These are phyloP conservation scores for Eolophus roseicapilla DNA, from an alignment of 2,113 vertebrate genomes.

Conservation along the genomic window DNA sequence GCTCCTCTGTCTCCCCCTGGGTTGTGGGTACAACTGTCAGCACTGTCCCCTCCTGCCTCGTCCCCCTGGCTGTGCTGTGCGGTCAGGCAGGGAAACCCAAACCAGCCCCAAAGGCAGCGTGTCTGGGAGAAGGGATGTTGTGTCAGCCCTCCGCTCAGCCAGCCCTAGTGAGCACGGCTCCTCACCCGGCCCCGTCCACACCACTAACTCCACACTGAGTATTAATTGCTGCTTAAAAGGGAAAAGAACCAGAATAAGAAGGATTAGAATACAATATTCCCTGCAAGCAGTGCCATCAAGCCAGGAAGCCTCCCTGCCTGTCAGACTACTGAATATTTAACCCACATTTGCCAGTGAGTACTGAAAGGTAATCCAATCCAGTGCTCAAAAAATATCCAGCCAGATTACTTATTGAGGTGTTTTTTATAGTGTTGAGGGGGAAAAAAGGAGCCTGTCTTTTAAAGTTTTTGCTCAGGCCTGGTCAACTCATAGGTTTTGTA, in stretches of 20 bases:
- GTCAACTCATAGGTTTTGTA: neutral
- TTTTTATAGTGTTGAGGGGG: neutral
- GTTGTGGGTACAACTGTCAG: neutral
- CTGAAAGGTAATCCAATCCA: neutral
- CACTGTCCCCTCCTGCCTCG: accelerated
- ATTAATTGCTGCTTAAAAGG: neutral
- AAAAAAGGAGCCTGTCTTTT: neutral
- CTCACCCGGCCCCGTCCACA: neutral
- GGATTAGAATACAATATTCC: neutral
- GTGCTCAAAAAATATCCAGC: neutral
- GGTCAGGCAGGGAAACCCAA: neutral
- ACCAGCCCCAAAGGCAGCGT: neutral
- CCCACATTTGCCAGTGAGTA: neutral
- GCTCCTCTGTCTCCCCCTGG: neutral
- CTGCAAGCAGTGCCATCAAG: neutral
- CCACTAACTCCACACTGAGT: neutral
- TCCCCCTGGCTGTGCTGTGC: neutral
- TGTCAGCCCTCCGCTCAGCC: neutral
- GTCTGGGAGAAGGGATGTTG: neutral
- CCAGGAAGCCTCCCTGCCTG: neutral
- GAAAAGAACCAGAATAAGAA: neutral
- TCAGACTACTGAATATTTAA: neutral
- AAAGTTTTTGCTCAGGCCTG: neutral
- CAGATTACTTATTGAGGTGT: neutral
- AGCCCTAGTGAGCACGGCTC: neutral